phyloP scores from a whole-genome alignment of 2,113 vertebrate species.

The Colinus virginianus region DNA sequence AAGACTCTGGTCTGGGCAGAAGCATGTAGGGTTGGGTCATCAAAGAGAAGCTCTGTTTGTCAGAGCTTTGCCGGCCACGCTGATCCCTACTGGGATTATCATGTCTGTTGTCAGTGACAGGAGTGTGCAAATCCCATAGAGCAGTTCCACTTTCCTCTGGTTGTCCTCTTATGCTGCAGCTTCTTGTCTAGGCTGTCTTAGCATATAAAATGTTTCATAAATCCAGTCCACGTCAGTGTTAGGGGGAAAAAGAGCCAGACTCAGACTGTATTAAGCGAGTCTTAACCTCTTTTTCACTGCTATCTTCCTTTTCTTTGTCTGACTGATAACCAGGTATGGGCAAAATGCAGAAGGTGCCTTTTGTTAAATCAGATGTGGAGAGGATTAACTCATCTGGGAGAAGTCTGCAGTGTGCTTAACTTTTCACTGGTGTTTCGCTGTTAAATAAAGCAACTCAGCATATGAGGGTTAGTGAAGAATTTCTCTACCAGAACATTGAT shows the following conservation, averaged over 20 bases:
- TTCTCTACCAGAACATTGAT: neutral
- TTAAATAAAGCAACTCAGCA: neutral
- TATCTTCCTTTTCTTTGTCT: neutral
- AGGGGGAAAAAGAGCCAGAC: neutral
- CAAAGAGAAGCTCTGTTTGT: neutral
- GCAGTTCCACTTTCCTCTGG: neutral
- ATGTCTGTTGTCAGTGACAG: neutral
- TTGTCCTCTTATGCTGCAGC: neutral
- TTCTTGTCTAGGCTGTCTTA: neutral
- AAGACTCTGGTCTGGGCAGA: neutral
- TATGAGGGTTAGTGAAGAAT: neutral
- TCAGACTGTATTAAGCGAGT: neutral
- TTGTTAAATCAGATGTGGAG: neutral
- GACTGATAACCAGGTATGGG: neutral
- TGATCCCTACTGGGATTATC: neutral
- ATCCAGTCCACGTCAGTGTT: accelerated
- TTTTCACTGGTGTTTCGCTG: accelerated
- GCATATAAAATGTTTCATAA: accelerated
- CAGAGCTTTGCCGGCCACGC: neutral
- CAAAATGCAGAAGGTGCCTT: neutral
- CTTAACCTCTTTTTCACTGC: neutral
- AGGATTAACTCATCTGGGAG: neutral
- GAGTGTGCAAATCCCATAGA: neutral
- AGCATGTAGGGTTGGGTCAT: neutral
- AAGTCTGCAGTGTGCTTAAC: neutral